phyloP scores from a whole-genome alignment of 1,140 invertebrate genomes.

The Chlorops oryzae region DNA sequence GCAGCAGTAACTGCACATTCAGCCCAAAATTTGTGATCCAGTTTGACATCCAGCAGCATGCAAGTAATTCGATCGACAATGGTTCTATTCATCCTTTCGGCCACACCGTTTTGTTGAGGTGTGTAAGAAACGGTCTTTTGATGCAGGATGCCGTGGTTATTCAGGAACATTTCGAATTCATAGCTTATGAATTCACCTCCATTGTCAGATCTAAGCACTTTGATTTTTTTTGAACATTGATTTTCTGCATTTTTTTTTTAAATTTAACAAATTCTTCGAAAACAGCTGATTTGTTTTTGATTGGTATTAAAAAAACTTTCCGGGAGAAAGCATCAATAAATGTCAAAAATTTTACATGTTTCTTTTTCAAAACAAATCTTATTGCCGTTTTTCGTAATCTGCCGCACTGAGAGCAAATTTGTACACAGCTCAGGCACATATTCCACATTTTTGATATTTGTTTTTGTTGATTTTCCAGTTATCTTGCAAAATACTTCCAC shows the following conservation, averaged over 20 bases:
- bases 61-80: no score
- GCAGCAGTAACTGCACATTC: constrained; percentile 44
- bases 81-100: no score
- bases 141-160: not conserved
- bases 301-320: constrained; percentile 40
- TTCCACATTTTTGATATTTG: no score
- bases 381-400: no score
- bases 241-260: no score
- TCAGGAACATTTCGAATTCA: not conserved
- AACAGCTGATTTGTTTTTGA: no score
- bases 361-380: not conserved
- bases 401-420: no score
- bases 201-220: constrained; percentile 1
- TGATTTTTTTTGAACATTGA: constrained; percentile 7
- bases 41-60: constrained; percentile 25
- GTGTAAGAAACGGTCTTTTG: not conserved
- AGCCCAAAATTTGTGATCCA: constrained; percentile 46
- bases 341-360: constrained; percentile 21
- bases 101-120: constrained; percentile 8
- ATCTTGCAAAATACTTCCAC: no score
- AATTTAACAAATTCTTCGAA: constrained; percentile 41
- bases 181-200: not conserved
- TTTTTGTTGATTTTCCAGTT: no score
- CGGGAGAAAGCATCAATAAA: constrained; percentile 48
- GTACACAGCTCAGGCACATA: no score